These are phyloP conservation scores for Gallinago nigripennis DNA, from an alignment of 2,797 vertebrate species.

Conservation along the genomic window DNA sequence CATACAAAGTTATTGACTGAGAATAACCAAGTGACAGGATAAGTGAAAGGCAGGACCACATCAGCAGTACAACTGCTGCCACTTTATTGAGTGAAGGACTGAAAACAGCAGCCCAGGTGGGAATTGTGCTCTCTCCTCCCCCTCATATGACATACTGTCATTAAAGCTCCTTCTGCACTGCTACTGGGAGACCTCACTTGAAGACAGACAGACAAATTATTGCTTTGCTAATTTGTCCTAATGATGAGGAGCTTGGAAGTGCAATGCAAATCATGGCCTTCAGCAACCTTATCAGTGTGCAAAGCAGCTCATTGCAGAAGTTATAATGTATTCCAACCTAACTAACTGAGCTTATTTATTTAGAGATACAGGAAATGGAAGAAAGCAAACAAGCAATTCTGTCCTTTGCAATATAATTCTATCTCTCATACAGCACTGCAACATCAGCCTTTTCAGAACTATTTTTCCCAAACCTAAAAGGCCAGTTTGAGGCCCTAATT, in stretches of 20 bases:
- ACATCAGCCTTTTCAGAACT: not conserved
- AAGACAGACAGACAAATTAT: conserved; percentile 30
- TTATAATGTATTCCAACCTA: not conserved
- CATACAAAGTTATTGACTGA: not conserved
- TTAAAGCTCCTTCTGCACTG: not conserved
- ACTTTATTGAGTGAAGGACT: not conserved
- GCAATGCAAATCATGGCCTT: conserved; percentile 33
- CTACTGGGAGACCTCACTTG: not conserved
- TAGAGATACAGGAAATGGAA: not conserved
- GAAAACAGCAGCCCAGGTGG: not conserved
- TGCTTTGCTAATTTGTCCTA: not conserved
- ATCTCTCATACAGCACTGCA: not conserved
- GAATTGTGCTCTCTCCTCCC: rapidly evolving
- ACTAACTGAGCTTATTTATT: not conserved
- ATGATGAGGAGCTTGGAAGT: not conserved
- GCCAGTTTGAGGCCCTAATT: rapidly evolving
- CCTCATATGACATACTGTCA: rapidly evolving
- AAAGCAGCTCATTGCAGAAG: not conserved
- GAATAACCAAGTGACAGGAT: not conserved
- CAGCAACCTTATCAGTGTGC: not conserved
- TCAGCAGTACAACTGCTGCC: not conserved
- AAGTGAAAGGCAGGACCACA: not conserved
- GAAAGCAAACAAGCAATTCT: not conserved
- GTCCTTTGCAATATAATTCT: not conserved
- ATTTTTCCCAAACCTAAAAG: not conserved